Percentiles rank a stretch among this genome's conserved stretches.
Conservation (phyloP, 2,113 vertebrate genomes). For the Anguilla japonica region DNA sequence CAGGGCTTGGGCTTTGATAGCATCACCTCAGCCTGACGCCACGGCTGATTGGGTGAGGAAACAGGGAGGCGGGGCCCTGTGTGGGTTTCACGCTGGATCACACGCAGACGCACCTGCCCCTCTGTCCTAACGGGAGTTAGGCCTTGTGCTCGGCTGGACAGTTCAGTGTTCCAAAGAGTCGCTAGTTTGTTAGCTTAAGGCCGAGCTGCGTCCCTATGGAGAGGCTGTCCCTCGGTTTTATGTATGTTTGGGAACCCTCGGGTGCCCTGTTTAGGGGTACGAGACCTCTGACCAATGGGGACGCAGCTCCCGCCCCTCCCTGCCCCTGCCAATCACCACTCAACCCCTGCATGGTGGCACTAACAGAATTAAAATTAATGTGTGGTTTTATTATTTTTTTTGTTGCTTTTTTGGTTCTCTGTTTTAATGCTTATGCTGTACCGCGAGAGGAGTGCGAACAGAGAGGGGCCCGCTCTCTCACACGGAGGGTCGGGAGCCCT, state of each 20-base stretch:
- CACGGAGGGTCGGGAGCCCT: not conserved
- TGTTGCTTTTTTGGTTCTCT: not conserved
- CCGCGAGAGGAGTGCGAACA: not conserved
- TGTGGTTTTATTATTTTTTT: not conserved
- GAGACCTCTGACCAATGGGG: not conserved
- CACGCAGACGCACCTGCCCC: not conserved
- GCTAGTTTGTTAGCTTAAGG: not conserved
- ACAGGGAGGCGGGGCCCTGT: not conserved
- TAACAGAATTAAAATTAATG: not conserved
- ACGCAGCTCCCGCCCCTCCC: not conserved
- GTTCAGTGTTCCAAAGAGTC: not conserved
- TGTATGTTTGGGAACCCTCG: not conserved
- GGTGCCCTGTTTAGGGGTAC: not conserved
- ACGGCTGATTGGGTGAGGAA: not conserved
- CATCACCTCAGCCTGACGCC: not conserved
- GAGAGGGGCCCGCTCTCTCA: not conserved
- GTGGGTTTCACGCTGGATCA: too few species aligned
- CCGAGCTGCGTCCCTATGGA: not conserved
- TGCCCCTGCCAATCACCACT: not conserved
- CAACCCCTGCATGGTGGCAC: slow-evolving; percentile 1
- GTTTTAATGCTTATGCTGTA: not conserved
- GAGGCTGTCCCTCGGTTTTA: not conserved
- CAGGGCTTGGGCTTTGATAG: not conserved
- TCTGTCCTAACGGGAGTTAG: not conserved
- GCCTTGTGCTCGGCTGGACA: not conserved